phyloP scores from a whole-genome alignment of 2,888 invertebrate genomes.

The Acrocyrtus sp. region DNA sequence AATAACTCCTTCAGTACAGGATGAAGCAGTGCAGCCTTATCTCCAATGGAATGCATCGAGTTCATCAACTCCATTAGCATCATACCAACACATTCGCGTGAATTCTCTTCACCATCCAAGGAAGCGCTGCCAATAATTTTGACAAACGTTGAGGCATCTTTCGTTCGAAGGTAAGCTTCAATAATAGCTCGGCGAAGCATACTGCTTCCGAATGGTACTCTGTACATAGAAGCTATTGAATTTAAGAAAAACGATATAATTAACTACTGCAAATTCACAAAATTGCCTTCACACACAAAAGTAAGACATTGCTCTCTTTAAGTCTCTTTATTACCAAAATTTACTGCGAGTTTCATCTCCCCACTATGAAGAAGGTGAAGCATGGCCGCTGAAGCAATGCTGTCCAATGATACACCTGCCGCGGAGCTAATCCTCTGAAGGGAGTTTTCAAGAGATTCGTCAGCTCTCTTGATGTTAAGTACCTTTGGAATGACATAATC shows the following conservation, averaged over 20 bases:
- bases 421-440: slow-evolving; percentile 52
- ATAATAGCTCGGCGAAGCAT: slow-evolving; percentile 72
- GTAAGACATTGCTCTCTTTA: neutral
- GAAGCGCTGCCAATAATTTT: slow-evolving; percentile 68
- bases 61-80: slow-evolving; percentile 70
- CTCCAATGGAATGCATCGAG: slow-evolving; percentile 62
- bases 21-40: slow-evolving; percentile 65
- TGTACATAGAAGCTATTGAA: slow-evolving; percentile 67
- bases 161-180: slow-evolving; percentile 71
- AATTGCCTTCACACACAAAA: neutral
- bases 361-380: slow-evolving; percentile 71
- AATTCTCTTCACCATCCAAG: slow-evolving; percentile 59
- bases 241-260: slow-evolving; percentile 9
- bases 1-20: slow-evolving; percentile 66
- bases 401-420: slow-evolving; percentile 36
- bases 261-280: neutral
- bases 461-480: slow-evolving; percentile 65
- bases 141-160: slow-evolving; percentile 74
- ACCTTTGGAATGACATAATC: slow-evolving; percentile 82
- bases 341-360: slow-evolving; percentile 74
- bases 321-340: slow-evolving; percentile 68
- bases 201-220: slow-evolving; percentile 72
- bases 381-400: slow-evolving; percentile 67
- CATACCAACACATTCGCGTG: slow-evolving; percentile 70
- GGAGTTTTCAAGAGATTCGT: slow-evolving; percentile 28